phyloP scores from a whole-genome alignment of 2,888 invertebrate species.

The Apoderus coryli region DNA sequence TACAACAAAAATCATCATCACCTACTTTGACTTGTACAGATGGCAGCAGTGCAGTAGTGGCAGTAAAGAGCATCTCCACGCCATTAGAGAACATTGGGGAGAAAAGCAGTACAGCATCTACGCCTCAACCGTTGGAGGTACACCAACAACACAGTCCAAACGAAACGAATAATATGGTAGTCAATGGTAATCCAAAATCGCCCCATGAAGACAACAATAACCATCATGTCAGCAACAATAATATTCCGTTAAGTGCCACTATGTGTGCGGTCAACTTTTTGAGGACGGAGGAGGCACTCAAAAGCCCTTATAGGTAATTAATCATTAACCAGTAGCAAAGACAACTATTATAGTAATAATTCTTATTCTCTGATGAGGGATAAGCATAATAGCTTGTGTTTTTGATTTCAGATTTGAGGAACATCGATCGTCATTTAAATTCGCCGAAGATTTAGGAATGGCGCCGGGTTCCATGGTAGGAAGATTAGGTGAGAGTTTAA shows the following conservation, averaged over 20 bases:
- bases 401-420: conserved; percentile 62
- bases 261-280: conserved; percentile 35
- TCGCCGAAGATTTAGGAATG: conserved; percentile 67
- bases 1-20: too few species aligned
- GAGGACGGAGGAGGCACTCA: conserved; percentile 36
- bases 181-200: conserved; percentile 38
- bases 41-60: conserved; percentile 21
- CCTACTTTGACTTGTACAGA: conserved; percentile 23
- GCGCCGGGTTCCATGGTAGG: conserved; percentile 73
- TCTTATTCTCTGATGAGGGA: too few species aligned
- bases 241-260: conserved; percentile 34
- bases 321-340: too few species aligned
- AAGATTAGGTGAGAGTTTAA: conserved; percentile 74
- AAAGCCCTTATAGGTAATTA: conserved; percentile 43
- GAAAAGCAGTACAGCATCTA: conserved; percentile 33
- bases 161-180: conserved; percentile 26
- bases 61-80: conserved; percentile 33
- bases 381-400: too few species aligned
- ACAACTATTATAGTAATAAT: too few species aligned
- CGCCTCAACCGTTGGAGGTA: conserved; percentile 35
- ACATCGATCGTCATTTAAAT: conserved; percentile 63
- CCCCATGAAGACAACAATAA: conserved; percentile 36
- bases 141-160: conserved; percentile 20
- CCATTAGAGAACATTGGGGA: conserved; percentile 29
- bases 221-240: conserved; percentile 37